phyloP scores from a whole-genome alignment of 2,888 invertebrate species.

The Zeuzera pyrina region DNA sequence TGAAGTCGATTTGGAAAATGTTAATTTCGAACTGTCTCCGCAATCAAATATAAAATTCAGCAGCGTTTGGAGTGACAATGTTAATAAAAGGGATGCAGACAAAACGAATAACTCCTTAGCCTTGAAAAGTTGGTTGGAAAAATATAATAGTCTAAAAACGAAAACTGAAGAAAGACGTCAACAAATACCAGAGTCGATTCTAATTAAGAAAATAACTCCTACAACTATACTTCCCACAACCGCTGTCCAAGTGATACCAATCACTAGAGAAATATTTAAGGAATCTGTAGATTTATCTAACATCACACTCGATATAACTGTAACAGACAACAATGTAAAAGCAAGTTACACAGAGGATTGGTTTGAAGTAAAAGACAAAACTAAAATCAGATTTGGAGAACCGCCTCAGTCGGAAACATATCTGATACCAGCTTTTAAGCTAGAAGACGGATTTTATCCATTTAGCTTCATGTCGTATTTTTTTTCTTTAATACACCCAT shows the following conservation, averaged over 20 bases:
- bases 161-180: conserved; percentile 36
- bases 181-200: conserved; percentile 28
- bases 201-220: conserved; percentile 22
- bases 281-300: conserved; percentile 28
- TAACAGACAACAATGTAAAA: conserved; percentile 38
- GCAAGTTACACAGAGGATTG: conserved; percentile 50
- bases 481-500: conserved; percentile 76
- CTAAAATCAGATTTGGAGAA: conserved; percentile 60
- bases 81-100: conserved; percentile 38
- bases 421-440: conserved; percentile 66
- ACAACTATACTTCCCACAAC: conserved; percentile 17
- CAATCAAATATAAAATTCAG: conserved; percentile 21
- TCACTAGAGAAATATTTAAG: conserved; percentile 45
- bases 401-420: conserved; percentile 61
- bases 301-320: conserved; percentile 27
- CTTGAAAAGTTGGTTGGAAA: conserved; percentile 46
- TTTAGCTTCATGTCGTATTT: conserved; percentile 76
- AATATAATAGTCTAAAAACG: conserved; percentile 42
- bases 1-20: conserved; percentile 30
- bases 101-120: conserved; percentile 29
- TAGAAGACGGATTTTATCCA: conserved; percentile 74
- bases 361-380: conserved; percentile 49
- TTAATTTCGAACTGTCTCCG: conserved; percentile 33
- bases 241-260: conserved; percentile 40
- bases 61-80: conserved; percentile 28